Evolutionary conservation across 2,797 vertebrate genomes (phyloP).

Genomic region (Helarctos malayanus): DNA sequence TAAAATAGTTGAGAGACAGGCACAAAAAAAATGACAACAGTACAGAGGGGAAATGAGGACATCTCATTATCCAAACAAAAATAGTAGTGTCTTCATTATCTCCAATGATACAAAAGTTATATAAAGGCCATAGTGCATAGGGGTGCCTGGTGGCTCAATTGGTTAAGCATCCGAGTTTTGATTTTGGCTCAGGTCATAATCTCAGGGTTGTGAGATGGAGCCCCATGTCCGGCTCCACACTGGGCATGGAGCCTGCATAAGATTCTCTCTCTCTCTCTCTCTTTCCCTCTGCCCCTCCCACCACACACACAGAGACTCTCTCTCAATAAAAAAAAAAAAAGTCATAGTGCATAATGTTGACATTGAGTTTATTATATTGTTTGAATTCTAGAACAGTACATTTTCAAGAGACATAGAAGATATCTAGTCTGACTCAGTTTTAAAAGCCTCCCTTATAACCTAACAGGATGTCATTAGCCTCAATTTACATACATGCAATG

Average conservation of each 20-base stretch:
- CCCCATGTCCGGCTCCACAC: too few relatives aligned
- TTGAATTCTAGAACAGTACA: slow-evolving; percentile 48
- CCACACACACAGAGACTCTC: too few relatives aligned
- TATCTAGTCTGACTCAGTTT: neutral
- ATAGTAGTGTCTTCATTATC: neutral
- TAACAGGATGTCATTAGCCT: neutral
- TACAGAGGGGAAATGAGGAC: neutral
- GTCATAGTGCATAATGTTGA: neutral
- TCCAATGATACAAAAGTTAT: neutral
- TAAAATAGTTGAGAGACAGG: neutral
- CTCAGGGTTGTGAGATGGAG: too few relatives aligned
- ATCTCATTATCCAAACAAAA: neutral
- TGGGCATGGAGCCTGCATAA: too few relatives aligned
- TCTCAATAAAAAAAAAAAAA: neutral
- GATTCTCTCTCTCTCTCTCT: too few relatives aligned
- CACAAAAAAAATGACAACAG: neutral
- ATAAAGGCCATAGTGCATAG: neutral
- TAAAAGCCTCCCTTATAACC: neutral
- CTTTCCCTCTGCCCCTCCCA: too few relatives aligned
- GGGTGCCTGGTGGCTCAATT: too few relatives aligned
- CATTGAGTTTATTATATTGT: neutral
- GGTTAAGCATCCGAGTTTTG: too few relatives aligned
- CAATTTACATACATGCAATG: neutral
- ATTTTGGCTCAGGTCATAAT: too few relatives aligned
- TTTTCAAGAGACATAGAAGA: neutral